phyloP scores from a whole-genome alignment of 2,888 invertebrate genomes.

The Abrostola triplasia region DNA sequence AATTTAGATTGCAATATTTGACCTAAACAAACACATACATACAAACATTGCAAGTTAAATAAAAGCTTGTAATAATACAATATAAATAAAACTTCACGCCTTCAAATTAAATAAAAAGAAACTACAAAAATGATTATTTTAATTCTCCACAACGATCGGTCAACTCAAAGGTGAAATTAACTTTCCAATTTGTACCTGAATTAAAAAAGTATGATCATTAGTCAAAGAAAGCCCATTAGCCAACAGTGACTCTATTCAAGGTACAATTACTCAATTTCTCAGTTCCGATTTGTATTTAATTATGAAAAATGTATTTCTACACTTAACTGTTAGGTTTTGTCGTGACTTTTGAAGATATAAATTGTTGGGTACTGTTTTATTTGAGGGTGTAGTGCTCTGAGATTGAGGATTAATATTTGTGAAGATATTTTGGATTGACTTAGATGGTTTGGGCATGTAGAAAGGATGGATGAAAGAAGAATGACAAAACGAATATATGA shows the following conservation, averaged over 20 bases:
- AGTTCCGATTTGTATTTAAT: constrained; percentile 64
- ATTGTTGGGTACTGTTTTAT: neutral
- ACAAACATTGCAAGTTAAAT: too few species aligned
- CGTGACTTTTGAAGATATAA: constrained; percentile 12
- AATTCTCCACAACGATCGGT: constrained; percentile 18
- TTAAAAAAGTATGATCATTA: constrained; percentile 68
- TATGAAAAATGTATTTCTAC: constrained; percentile 64
- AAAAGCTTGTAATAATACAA: too few species aligned
- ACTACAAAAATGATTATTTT: neutral
- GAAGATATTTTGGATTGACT: neutral
- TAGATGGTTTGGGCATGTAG: neutral
- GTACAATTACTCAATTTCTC: constrained; percentile 64
- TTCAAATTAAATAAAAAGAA: neutral
- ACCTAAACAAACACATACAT: too few species aligned
- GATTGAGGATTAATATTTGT: neutral
- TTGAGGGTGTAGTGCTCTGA: neutral
- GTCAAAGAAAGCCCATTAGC: constrained; percentile 72
- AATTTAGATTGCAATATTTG: too few species aligned
- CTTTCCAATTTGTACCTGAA: constrained; percentile 40
- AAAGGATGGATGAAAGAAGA: too few species aligned
- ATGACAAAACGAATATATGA: too few species aligned
- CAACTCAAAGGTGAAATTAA: constrained; percentile 42
- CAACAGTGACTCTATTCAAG: constrained; percentile 58
- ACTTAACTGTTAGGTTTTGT: constrained; percentile 32
- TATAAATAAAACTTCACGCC: too few species aligned